Conservation (phyloP, 1,140 invertebrate genomes). For the Tetranychus cinnabarinus region DNA sequence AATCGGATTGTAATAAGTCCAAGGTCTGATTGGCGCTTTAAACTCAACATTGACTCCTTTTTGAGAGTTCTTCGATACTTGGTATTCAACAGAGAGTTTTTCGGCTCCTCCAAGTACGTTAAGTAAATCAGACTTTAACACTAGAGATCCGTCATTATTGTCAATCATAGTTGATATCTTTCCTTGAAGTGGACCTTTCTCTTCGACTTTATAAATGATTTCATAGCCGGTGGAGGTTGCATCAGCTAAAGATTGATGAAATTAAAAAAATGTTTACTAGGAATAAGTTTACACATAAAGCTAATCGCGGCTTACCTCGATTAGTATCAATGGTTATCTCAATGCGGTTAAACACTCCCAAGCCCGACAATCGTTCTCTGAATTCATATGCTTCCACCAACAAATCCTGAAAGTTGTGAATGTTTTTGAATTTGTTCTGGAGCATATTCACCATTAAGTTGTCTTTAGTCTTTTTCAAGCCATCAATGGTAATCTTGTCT, state of each 20-base stretch:
- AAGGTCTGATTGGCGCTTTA: slow-evolving; percentile 39
- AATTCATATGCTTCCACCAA: slow-evolving; percentile 29
- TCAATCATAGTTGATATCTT: slow-evolving; percentile 56
- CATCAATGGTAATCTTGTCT: slow-evolving; percentile 50
- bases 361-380: slow-evolving; percentile 37
- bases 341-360: slow-evolving; percentile 60
- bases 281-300: not conserved
- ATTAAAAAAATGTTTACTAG: not conserved
- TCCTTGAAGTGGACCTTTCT: slow-evolving; percentile 43
- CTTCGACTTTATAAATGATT: slow-evolving; percentile 55
- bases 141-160: slow-evolving; percentile 52
- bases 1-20: slow-evolving; percentile 9
- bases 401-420: slow-evolving; percentile 29
- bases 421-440: slow-evolving; percentile 37
- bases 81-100: slow-evolving; percentile 44
- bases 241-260: slow-evolving; percentile 18
- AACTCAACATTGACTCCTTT: slow-evolving; percentile 44
- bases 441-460: slow-evolving; percentile 48
- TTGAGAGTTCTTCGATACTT: slow-evolving; percentile 40
- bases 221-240: slow-evolving; percentile 38
- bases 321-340: slow-evolving; percentile 59
- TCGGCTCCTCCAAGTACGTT: slow-evolving; percentile 63
- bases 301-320: slow-evolving; percentile 19
- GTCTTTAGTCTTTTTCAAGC: slow-evolving; percentile 52
- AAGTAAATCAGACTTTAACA: slow-evolving; percentile 39